Conservation (phyloP, 2,888 invertebrate genomes). For the Mamestra brassicae region DNA sequence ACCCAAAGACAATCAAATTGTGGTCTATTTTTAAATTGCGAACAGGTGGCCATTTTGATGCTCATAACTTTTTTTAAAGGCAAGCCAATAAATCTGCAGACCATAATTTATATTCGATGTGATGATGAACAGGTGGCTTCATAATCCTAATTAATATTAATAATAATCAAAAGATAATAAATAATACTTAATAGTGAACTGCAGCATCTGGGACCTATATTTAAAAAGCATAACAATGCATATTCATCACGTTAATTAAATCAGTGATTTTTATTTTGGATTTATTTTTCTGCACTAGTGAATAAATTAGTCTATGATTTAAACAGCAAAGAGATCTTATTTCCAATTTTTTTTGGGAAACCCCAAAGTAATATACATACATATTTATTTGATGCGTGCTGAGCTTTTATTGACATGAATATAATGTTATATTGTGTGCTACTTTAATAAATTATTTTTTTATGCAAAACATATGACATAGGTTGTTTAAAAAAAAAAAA, state of each 20-base stretch:
- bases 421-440: constrained; percentile 5
- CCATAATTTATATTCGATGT: neutral
- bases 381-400: neutral
- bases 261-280: neutral
- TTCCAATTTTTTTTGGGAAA: neutral
- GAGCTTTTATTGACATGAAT: constrained; percentile 4
- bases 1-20: neutral
- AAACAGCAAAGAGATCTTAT: neutral
- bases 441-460: neutral
- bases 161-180: constrained; percentile 4
- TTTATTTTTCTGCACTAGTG: neutral
- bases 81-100: neutral
- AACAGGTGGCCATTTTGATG: constrained; percentile 1
- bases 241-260: constrained; percentile 4
- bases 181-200: constrained; percentile 3
- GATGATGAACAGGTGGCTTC: constrained; percentile 21
- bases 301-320: constrained; percentile 3
- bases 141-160: constrained; percentile 16
- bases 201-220: constrained; percentile 7
- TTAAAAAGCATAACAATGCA: constrained; percentile 1
- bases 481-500: neutral
- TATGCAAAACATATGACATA: constrained; percentile 7
- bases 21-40: neutral
- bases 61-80: neutral
- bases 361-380: neutral